These are phyloP conservation scores for Choloepus didactylus DNA, from an alignment of 2,797 vertebrate species.

Conservation along the genomic window DNA sequence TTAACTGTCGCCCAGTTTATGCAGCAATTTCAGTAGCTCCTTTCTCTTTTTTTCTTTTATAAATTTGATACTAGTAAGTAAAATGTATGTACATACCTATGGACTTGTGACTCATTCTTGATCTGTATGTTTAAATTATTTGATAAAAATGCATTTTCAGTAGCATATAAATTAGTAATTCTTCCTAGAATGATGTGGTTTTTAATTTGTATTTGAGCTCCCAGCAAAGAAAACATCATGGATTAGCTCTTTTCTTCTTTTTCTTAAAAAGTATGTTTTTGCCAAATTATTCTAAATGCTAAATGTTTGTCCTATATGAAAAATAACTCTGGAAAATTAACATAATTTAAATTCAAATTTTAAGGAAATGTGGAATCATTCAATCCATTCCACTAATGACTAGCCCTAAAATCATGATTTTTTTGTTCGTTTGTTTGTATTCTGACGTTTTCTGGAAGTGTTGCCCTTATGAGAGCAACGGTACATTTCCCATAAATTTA, in stretches of 20 bases:
- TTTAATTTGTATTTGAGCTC: constrained; percentile 15
- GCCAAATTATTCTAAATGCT: background rate
- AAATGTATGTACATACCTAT: background rate
- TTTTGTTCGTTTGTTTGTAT: background rate
- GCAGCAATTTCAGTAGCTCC: background rate
- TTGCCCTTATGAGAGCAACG: background rate
- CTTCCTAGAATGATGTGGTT: background rate
- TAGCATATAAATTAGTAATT: background rate
- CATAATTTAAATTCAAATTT: background rate
- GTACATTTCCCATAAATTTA: background rate
- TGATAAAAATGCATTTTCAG: background rate
- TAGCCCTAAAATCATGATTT: background rate
- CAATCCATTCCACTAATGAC: background rate
- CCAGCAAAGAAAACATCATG: background rate
- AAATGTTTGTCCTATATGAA: background rate
- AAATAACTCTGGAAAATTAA: background rate
- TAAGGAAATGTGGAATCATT: background rate
- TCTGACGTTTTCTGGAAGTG: background rate
- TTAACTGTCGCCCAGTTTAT: background rate
- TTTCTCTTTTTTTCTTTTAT: background rate
- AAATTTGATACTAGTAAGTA: background rate
- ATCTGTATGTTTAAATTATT: background rate
- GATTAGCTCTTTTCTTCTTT: background rate
- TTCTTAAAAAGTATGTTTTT: background rate
- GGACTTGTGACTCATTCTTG: background rate